Percentiles rank a stretch among this genome's conserved stretches.
phyloP scores from a whole-genome alignment of 2,113 vertebrate genomes.

The Ictalurus furcatus region DNA sequence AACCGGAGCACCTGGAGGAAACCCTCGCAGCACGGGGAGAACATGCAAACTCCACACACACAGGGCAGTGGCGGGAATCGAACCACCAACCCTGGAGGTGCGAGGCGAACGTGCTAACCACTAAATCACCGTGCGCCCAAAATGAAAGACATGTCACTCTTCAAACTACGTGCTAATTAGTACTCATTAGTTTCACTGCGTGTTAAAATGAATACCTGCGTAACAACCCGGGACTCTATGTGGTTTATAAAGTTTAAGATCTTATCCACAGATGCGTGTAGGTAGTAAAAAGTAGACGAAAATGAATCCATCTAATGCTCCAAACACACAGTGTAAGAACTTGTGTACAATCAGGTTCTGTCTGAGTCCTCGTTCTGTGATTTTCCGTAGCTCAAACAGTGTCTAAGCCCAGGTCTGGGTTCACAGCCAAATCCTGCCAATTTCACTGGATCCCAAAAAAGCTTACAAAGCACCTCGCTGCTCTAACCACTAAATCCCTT shows the following conservation, averaged over 20 bases:
- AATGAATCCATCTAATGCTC: not conserved
- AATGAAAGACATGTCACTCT: too few species aligned
- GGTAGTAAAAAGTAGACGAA: too few species aligned
- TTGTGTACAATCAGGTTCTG: not conserved
- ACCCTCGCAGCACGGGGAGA: too few species aligned
- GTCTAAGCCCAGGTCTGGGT: not conserved
- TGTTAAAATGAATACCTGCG: not conserved
- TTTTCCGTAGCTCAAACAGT: slow-evolving; percentile 7
- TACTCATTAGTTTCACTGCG: not conserved
- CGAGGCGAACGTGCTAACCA: too few species aligned
- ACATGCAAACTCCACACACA: too few species aligned
- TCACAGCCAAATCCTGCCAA: slow-evolving; percentile 23
- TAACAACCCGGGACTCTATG: not conserved
- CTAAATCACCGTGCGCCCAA: not conserved
- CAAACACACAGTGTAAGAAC: not conserved
- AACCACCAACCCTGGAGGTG: too few species aligned
- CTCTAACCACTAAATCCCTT: not conserved
- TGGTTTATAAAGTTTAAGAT: not conserved
- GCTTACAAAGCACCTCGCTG: slow-evolving; percentile 24
- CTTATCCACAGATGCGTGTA: not conserved
- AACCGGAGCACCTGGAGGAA: too few species aligned
- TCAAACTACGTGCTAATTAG: not conserved
- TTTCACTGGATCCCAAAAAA: slow-evolving; percentile 4
- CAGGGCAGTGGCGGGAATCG: too few species aligned
- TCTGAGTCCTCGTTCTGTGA: not conserved